Conservation (phyloP, 2,797 vertebrate species). For the Amblyraja radiata region DNA sequence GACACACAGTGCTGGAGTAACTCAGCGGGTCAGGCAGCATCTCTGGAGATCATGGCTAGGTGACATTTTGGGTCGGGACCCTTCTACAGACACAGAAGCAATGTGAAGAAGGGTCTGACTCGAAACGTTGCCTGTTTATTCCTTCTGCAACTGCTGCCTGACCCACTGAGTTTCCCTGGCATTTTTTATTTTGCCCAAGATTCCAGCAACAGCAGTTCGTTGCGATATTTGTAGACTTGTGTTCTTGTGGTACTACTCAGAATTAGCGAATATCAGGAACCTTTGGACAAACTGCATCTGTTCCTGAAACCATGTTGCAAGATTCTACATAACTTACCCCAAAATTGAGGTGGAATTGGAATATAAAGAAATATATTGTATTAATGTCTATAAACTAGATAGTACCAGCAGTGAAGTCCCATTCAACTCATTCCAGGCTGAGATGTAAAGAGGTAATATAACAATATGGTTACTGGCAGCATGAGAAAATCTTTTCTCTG, state of each 20-base stretch:
- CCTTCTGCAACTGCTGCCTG: no score
- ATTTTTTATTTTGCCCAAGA: no score
- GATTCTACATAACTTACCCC: no score
- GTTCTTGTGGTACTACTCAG: background rate
- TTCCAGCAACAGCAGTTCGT: no score
- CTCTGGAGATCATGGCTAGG: background rate
- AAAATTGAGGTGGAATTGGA: background rate
- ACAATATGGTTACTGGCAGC: background rate
- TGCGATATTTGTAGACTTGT: background rate
- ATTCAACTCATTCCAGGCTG: background rate
- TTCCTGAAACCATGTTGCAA: background rate
- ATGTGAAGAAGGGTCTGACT: no score
- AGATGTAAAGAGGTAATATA: background rate
- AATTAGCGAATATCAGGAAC: background rate
- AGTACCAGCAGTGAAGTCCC: no score
- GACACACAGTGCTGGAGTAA: no score
- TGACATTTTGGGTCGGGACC: no score
- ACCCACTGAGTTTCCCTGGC: no score
- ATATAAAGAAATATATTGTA: background rate
- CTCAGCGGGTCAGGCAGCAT: no score
- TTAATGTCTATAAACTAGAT: background rate
- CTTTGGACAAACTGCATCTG: background rate
- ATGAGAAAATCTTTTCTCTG: background rate
- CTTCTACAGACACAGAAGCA: no score
- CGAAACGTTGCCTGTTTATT: no score